phyloP scores from a whole-genome alignment of 1,140 invertebrate species.

The Aphelinus certus region DNA sequence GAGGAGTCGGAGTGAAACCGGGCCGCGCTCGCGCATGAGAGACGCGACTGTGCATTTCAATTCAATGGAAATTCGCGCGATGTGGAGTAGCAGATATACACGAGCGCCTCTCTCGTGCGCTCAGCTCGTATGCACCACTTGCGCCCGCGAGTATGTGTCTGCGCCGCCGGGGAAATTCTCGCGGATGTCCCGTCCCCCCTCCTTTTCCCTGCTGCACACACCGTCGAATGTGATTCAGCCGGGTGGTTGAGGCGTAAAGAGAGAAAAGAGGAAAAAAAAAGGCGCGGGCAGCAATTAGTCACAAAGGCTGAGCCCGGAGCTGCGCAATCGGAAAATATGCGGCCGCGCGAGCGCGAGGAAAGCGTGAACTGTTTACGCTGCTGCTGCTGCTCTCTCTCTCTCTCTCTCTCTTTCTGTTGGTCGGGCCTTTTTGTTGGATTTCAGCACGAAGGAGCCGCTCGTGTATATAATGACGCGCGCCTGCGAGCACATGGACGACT shows the following conservation, averaged over 20 bases:
- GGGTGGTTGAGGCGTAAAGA: no score
- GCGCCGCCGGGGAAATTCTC: no score
- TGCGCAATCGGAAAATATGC: no score
- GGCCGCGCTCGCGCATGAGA: neutral
- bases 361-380: slow-evolving; percentile 58
- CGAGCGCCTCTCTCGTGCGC: no score
- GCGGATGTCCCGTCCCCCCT: no score
- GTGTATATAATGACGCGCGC: neutral
- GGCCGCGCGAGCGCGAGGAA: slow-evolving; percentile 43
- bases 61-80: slow-evolving; percentile 19
- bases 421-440: neutral
- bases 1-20: slow-evolving; percentile 1
- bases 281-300: neutral
- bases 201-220: no score
- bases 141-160: no score
- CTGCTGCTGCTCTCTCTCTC: slow-evolving; percentile 46
- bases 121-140: no score
- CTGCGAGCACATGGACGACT: neutral
- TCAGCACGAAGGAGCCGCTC: neutral
- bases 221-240: no score
- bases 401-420: neutral
- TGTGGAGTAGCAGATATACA: no score
- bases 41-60: neutral
- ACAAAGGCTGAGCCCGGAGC: no score
- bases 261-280: neutral